Conservation (phyloP, 1,140 invertebrate genomes). For the Melipona quadrifasciata region DNA sequence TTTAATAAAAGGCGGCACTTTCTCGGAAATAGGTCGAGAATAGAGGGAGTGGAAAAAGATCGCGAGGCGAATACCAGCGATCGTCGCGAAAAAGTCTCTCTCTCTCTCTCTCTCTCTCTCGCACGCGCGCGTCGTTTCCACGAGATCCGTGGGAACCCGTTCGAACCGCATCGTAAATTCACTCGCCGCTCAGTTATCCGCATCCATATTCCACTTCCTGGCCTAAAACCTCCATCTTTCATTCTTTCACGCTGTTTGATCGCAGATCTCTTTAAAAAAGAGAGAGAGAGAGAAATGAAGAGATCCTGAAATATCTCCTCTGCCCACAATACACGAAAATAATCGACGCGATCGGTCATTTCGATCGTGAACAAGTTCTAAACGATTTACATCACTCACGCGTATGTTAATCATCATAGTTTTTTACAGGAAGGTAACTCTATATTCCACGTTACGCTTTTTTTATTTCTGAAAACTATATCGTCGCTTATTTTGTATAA, state of each 20-base stretch:
- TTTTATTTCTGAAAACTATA: too few species aligned
- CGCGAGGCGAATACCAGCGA: conserved; percentile 24
- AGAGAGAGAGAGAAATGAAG: neutral
- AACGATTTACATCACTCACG: too few species aligned
- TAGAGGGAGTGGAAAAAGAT: conserved; percentile 2
- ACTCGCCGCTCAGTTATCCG: conserved; percentile 29
- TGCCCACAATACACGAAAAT: too few species aligned
- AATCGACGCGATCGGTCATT: too few species aligned
- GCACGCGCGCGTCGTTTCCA: conserved; percentile 6
- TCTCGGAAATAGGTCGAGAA: conserved; percentile 37
- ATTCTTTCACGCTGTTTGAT: conserved; percentile 21
- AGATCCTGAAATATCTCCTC: conserved; percentile 5
- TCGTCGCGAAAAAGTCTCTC: conserved; percentile 11
- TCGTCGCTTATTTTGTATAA: too few species aligned
- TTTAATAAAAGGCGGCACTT: conserved; percentile 45
- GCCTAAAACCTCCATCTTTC: conserved; percentile 14
- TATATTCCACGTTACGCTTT: too few species aligned
- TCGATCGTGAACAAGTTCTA: too few species aligned
- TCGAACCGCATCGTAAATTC: conserved; percentile 46
- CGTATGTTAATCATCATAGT: too few species aligned
- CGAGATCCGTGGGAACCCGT: conserved; percentile 40
- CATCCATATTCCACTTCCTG: conserved; percentile 44
- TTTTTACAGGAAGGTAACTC: too few species aligned
- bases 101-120: neutral
- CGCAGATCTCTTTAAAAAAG: neutral